These are phyloP conservation scores for Melinaea marsaeus DNA, from an alignment of 2,888 invertebrate genomes.

Conservation along the genomic window DNA sequence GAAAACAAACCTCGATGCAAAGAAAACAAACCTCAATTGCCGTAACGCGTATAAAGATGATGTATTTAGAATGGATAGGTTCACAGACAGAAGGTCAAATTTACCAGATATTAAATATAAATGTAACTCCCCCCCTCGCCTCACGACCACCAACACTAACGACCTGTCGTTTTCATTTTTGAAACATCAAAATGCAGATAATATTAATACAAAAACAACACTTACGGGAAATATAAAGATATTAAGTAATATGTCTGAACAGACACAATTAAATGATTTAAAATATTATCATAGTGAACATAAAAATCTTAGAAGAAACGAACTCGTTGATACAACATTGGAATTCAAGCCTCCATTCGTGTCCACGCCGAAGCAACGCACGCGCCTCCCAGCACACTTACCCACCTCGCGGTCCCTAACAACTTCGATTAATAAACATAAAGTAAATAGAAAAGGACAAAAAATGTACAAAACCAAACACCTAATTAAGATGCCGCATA, in stretches of 20 bases:
- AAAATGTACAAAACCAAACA: slow-evolving; percentile 15
- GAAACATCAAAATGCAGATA: slow-evolving; percentile 10
- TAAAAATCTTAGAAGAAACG: background rate
- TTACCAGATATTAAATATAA: no score
- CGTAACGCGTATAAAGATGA: no score
- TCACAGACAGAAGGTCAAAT: no score
- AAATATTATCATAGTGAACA: background rate
- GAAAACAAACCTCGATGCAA: background rate
- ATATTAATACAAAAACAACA: background rate
- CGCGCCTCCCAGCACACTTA: background rate
- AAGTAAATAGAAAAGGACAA: slow-evolving; percentile 6
- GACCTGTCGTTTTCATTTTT: slow-evolving; percentile 33
- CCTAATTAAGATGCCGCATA: slow-evolving; percentile 7
- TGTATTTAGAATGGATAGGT: no score
- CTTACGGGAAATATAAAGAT: background rate
- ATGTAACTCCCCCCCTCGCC: no score
- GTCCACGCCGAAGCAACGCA: slow-evolving; percentile 50
- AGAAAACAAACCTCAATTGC: no score
- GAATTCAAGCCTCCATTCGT: slow-evolving; percentile 48
- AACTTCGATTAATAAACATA: slow-evolving; percentile 7
- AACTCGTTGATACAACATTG: slow-evolving; percentile 14
- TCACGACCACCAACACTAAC: background rate
- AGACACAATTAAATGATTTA: background rate
- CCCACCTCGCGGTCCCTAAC: background rate
- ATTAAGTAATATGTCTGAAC: background rate